These are phyloP conservation scores for Ennomos fuscantarius DNA, from an alignment of 2,888 invertebrate genomes.

Conservation along the genomic window DNA sequence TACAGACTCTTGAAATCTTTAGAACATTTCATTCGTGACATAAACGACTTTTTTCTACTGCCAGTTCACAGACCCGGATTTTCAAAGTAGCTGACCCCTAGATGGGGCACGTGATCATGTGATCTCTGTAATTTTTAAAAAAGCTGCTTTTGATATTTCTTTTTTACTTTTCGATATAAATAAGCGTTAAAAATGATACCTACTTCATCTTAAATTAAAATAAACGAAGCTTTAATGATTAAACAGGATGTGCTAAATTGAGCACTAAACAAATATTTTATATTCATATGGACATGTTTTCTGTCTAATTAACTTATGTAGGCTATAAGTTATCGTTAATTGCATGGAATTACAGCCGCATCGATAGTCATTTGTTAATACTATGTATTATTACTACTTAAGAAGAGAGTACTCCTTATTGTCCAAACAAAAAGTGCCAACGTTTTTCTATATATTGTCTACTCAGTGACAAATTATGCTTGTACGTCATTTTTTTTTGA, in stretches of 20 bases:
- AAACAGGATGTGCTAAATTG: conserved; percentile 21
- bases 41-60: conserved; percentile 35
- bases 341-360: neutral
- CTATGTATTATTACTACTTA: too few relatives aligned
- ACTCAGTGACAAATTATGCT: too few relatives aligned
- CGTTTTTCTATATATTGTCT: too few relatives aligned
- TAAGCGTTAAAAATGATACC: conserved; percentile 4
- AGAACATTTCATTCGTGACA: conserved; percentile 15
- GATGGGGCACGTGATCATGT: conserved; percentile 28
- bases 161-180: conserved; percentile 13
- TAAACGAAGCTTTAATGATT: conserved; percentile 7
- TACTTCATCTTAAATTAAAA: conserved; percentile 14
- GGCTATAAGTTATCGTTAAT: conserved; percentile 2
- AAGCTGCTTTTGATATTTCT: conserved; percentile 3
- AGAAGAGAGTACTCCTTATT: too few relatives aligned
- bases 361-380: neutral
- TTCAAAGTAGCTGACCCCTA: conserved; percentile 48
- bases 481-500: too few relatives aligned
- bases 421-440: too few relatives aligned
- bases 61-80: conserved; percentile 70
- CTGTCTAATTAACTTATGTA: conserved; percentile 11
- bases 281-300: conserved; percentile 5
- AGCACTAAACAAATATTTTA: conserved; percentile 23
- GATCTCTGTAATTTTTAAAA: conserved; percentile 9
- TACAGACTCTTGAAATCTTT: conserved; percentile 2